These are phyloP conservation scores for Lasiommata megera DNA, from an alignment of 2,888 invertebrate genomes.

Conservation along the genomic window DNA sequence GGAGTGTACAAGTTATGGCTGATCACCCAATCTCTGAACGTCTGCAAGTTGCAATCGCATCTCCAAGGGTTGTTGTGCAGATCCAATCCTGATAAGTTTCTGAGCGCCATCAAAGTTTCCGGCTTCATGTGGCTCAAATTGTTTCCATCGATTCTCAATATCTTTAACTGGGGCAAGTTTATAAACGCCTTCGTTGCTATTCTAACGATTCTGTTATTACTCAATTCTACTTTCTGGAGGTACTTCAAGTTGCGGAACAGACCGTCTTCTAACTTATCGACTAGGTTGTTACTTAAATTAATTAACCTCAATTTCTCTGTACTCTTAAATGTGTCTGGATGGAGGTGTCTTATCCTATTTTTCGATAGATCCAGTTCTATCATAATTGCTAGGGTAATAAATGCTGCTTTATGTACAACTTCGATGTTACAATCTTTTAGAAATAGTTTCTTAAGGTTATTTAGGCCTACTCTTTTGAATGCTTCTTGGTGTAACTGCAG, in stretches of 20 bases:
- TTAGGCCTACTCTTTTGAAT: constrained; percentile 86
- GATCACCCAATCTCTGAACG: constrained; percentile 89
- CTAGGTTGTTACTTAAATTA: constrained; percentile 87
- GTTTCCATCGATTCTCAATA: constrained; percentile 89
- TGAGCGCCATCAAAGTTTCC: constrained; percentile 85
- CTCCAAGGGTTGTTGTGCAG: constrained; percentile 93
- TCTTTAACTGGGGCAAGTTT: constrained; percentile 85
- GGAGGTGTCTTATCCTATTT: constrained; percentile 85
- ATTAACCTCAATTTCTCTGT: constrained; percentile 87
- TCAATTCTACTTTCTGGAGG: constrained; percentile 89
- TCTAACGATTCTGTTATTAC: constrained; percentile 86
- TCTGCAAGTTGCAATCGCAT: constrained; percentile 92
- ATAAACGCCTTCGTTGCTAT: constrained; percentile 87
- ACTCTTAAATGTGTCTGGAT: constrained; percentile 86
- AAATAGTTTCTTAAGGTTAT: constrained; percentile 91
- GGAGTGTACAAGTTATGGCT: constrained; percentile 88
- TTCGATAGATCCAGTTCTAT: constrained; percentile 91
- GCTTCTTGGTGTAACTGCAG: constrained; percentile 84
- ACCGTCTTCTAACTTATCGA: constrained; percentile 87
- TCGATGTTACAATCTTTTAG: constrained; percentile 88
- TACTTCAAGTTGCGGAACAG: constrained; percentile 88
- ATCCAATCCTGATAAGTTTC: constrained; percentile 87
- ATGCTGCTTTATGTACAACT: constrained; percentile 86
- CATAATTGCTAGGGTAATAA: constrained; percentile 87
- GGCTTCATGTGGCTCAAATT: constrained; percentile 85